A percentile compares a stretch with the other conserved stretches of the same genome.
phyloP scores from a whole-genome alignment of 1,140 invertebrate species.

The Scaptomyza pallida region DNA sequence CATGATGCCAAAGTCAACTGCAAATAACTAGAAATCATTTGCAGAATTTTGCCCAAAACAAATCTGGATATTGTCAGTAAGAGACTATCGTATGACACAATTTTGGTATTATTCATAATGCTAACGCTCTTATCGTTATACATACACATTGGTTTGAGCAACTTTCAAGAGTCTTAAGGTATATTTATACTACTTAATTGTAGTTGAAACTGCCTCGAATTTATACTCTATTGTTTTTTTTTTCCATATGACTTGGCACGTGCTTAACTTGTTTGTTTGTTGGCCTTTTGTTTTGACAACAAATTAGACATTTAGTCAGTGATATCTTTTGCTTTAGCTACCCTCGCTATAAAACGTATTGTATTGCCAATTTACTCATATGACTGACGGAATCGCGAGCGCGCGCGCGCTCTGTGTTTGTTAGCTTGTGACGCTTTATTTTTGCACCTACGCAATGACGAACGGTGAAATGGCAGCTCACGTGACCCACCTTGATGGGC shows the following conservation, averaged over 20 bases:
- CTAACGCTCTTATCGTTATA: conserved; percentile 10
- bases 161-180: neutral
- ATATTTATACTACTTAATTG: neutral
- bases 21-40: neutral
- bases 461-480: conserved; percentile 36
- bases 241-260: conserved; percentile 3
- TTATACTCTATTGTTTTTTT: too few species aligned
- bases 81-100: neutral
- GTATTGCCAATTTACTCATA: conserved; percentile 43
- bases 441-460: conserved; percentile 72
- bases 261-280: conserved; percentile 3
- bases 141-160: neutral
- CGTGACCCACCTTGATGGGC: conserved; percentile 14
- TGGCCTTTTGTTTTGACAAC: conserved; percentile 26
- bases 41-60: too few species aligned
- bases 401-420: conserved; percentile 4
- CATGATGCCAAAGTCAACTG: neutral
- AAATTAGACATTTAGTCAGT: conserved; percentile 19
- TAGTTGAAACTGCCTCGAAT: too few species aligned
- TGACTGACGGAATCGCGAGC: conserved; percentile 40
- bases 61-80: too few species aligned
- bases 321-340: neutral
- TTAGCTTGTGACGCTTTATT: conserved; percentile 55
- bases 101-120: conserved; percentile 13
- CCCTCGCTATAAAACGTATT: conserved; percentile 10